Base-by-base conservation (phyloP, 2,888 invertebrate genomes). In the Matsumyia berberina region DNA sequence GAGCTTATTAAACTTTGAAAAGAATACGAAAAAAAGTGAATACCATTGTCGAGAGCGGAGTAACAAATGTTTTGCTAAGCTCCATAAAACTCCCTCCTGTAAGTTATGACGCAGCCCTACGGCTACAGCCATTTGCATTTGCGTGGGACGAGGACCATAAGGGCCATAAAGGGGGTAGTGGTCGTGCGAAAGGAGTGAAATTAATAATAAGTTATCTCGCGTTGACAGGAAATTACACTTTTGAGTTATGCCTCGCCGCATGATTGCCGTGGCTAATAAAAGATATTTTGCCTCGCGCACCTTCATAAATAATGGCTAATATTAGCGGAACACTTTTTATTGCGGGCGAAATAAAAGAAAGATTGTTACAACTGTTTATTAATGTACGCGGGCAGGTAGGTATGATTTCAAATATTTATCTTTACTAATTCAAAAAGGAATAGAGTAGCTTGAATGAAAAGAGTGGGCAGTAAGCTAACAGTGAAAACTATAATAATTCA, bases 191-290 rank as follows among this genome's bases (percentile, higher is more conserved):
- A 74, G 77, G 86, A 83, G 74, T 81, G 78, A 81, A 87, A 87
- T 87, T 87, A 87, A 87, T 87, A 87, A 87, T 87, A 79, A 86
- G 86, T 87, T 87, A 87, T 87, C 87, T 87, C 78, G 86, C 69
- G 87, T 86, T 87, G 87, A 87, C 87, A 87, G 87, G 87, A 87
- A 87, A 87, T 87, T 87, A 87, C 87, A 87, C 87, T 87, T 87
- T 87, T 87, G 87, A 87, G 86, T 86, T 87, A 87, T 86, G 83
- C 60, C 76, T 66, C 42, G 83, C 85, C 80, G 80, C 85, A 85
- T 85, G 81, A 77, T 86, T 86, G 80, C 85, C 80, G 76, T 80
- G 85, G 74, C 85, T 85, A 85, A 85, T 85, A 85, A 80, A 85
- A 85, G 85, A 80, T 80, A 85, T 85, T n/a, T 80, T 64, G 69